Base-by-base conservation (phyloP, 2,113 vertebrate species). In the Ammodytes marinus region DNA sequence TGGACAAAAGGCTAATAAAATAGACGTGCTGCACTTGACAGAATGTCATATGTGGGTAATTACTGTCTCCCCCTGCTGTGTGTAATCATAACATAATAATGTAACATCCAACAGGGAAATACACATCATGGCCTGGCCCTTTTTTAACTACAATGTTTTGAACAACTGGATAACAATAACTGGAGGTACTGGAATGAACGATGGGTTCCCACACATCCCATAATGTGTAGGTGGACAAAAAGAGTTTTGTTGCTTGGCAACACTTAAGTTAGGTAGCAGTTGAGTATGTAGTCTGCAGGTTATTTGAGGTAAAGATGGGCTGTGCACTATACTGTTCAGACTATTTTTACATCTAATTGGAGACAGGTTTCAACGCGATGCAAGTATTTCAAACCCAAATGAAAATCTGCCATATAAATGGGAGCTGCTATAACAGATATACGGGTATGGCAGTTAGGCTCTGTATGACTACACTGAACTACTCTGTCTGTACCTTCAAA, bases 191-290 rank as follows among this genome's bases (percentile, higher is more conserved):
- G 52, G 53, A 60, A 53, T 40, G 47, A 77, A 49, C 69, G 66
- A 69, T 27, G 1, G 70, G 85, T 89, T 86, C 76, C 86, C 78
- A 84, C 87, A 84, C 74, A 85, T 86, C 83, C 87, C 82, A 86
- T 88, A 91, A 89, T 78, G 88, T 93, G 88, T 93, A 89, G 92
- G 94, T 85, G 91, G 88, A 40, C 82, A 74, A 86, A 73, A 69
- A 87, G 84, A 82, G 86, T 82, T 69, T 76, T 79, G 92, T 93
- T 93, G 91, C 92, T 72, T 82, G 69, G 94, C 87, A 94, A 93
- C 93, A 61, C 80, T 76, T 46, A 88, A 74, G 58, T 88, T 89
- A 82, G 67, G 75, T 65, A 80, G 77, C 78, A 74, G 75, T 73
- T 54, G 57, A 65, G 64, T 3, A 19, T 80, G 15, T 15, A 72